These are phyloP conservation scores for Ginglymostoma cirratum DNA, from an alignment of 2,113 vertebrate species.

Conservation along the genomic window DNA sequence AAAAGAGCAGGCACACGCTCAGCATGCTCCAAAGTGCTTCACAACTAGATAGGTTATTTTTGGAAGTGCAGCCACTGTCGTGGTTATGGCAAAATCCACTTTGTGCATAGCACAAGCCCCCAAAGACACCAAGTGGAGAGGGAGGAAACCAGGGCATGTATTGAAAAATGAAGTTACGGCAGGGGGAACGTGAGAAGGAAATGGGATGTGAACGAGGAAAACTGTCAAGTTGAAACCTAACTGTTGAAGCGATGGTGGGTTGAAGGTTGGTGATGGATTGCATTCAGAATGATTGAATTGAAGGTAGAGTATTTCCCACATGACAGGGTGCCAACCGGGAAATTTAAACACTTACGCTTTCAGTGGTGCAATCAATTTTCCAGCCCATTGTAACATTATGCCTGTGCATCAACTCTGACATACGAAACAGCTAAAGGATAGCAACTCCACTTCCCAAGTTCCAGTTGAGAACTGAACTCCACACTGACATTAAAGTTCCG, in stretches of 20 bases:
- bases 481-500: too few relatives aligned
- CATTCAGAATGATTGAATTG: not conserved
- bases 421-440: not conserved
- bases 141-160: not conserved
- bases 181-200: too few relatives aligned
- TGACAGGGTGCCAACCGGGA: too few relatives aligned
- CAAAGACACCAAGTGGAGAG: not conserved
- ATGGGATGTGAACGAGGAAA: not conserved
- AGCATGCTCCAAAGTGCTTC: not conserved
- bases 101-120: not conserved
- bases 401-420: not conserved
- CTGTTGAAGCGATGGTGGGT: not conserved
- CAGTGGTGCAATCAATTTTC: too few relatives aligned
- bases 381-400: not conserved
- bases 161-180: not conserved
- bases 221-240: not conserved
- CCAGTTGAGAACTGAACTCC: too few relatives aligned
- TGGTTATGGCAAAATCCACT: not conserved
- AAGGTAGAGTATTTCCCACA: not conserved
- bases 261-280: too few relatives aligned
- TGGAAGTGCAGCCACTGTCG: not conserved
- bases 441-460: too few relatives aligned
- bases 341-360: too few relatives aligned
- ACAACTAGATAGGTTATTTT: not conserved
- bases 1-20: not conserved